These are phyloP conservation scores for Actinia equina DNA, from an alignment of 64 coral and sea anemone species.

Conservation along the genomic window DNA sequence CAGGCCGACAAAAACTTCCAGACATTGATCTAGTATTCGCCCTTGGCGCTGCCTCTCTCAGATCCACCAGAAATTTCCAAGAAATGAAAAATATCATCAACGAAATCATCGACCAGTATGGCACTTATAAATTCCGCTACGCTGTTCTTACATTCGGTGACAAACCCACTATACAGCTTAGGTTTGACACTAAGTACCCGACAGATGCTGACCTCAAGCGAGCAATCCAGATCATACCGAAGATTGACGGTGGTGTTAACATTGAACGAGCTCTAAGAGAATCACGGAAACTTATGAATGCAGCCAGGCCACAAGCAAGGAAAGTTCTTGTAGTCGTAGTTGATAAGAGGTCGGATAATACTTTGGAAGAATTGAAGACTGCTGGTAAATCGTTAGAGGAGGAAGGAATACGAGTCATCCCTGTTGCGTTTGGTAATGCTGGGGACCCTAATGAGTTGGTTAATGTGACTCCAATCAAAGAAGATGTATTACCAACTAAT, in stretches of 20 bases:
- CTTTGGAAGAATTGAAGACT: slow-evolving; percentile 22
- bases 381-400: slow-evolving; percentile 29
- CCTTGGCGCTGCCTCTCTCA: slow-evolving; percentile 53
- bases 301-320: slow-evolving; percentile 33
- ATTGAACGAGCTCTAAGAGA: slow-evolving; percentile 23
- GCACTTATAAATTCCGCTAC: slow-evolving; percentile 50
- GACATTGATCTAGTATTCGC: slow-evolving; percentile 76
- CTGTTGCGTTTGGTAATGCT: slow-evolving; percentile 61
- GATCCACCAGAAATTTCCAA: slow-evolving; percentile 51
- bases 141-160: slow-evolving; percentile 60
- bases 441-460: slow-evolving; percentile 49
- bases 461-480: slow-evolving; percentile 45
- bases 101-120: slow-evolving; percentile 74
- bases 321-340: slow-evolving; percentile 77
- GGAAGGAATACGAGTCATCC: slow-evolving; percentile 59
- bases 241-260: background rate
- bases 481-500: slow-evolving; percentile 53
- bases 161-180: slow-evolving; percentile 29
- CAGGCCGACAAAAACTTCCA: slow-evolving; percentile 48
- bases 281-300: slow-evolving; percentile 19
- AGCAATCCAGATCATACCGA: slow-evolving; percentile 33
- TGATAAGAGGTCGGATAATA: slow-evolving; percentile 58
- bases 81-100: slow-evolving; percentile 84
- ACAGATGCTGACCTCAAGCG: slow-evolving; percentile 42
- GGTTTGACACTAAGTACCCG: slow-evolving; percentile 31